Evolutionary conservation across 1,140 invertebrate species (phyloP).

Genomic region (Drosophila murphyi): DNA sequence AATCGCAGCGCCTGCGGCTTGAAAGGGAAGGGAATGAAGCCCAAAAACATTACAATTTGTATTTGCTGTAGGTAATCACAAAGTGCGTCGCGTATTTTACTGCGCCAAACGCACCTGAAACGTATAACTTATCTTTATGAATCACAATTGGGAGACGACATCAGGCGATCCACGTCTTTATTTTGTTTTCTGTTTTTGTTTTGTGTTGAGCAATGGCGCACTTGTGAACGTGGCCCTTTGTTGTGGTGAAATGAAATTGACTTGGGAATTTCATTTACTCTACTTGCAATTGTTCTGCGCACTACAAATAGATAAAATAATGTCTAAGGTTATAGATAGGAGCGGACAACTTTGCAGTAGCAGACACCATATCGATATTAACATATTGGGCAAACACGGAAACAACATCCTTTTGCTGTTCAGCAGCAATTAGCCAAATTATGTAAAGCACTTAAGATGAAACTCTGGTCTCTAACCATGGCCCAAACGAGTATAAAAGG

Average conservation of each 20-base stretch:
- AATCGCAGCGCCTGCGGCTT: too few species aligned
- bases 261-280: too few species aligned
- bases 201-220: too few species aligned
- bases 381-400: neutral
- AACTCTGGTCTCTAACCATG: neutral
- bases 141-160: slow-evolving; percentile 12
- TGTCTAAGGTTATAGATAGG: too few species aligned
- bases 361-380: too few species aligned
- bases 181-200: slow-evolving; percentile 2
- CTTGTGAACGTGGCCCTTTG: too few species aligned
- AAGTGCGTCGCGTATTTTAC: neutral
- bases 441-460: slow-evolving; percentile 18
- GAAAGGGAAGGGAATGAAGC: too few species aligned
- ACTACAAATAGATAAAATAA: too few species aligned
- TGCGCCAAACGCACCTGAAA: slow-evolving; percentile 8
- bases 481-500: slow-evolving; percentile 53
- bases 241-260: too few species aligned
- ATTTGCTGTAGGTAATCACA: neutral
- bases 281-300: too few species aligned
- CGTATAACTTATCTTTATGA: slow-evolving; percentile 43
- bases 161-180: slow-evolving; percentile 45
- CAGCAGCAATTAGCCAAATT: slow-evolving; percentile 35
- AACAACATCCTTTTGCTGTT: neutral
- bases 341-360: too few species aligned
- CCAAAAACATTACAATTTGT: too few species aligned